A percentile compares a stretch with the other conserved stretches of the same genome.
These are phyloP conservation scores for Oasisia sp. DNA, from an alignment of 2,888 invertebrate genomes.

Conservation along the genomic window DNA sequence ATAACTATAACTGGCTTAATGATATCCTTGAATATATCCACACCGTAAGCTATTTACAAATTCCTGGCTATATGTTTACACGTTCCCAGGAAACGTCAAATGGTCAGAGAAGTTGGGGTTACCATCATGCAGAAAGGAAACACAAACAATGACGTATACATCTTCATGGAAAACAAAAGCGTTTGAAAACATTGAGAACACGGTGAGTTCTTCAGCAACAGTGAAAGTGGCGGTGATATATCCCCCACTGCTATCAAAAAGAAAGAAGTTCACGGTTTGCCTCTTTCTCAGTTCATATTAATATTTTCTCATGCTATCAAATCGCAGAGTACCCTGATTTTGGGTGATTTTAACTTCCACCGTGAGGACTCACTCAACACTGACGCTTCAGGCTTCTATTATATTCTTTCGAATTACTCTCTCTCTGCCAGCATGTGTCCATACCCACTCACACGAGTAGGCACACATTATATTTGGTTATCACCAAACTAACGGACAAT, in stretches of 20 bases:
- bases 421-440: background rate
- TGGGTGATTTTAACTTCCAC: background rate
- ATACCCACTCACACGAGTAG: background rate
- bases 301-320: background rate
- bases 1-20: too few relatives aligned
- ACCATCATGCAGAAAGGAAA: background rate
- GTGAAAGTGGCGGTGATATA: background rate
- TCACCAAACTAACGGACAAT: background rate
- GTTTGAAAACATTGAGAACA: background rate
- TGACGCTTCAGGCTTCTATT: background rate
- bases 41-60: too few relatives aligned
- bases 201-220: background rate
- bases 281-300: background rate
- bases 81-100: background rate
- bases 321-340: background rate
- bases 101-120: background rate
- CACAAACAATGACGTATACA: background rate
- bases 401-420: background rate
- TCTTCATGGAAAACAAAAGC: background rate
- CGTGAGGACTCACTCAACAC: background rate
- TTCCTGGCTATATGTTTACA: background rate
- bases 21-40: too few relatives aligned
- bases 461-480: background rate
- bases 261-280: background rate
- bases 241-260: background rate